These are phyloP conservation scores for Cathartes aura DNA, from an alignment of 2,113 vertebrate species.

Conservation along the genomic window DNA sequence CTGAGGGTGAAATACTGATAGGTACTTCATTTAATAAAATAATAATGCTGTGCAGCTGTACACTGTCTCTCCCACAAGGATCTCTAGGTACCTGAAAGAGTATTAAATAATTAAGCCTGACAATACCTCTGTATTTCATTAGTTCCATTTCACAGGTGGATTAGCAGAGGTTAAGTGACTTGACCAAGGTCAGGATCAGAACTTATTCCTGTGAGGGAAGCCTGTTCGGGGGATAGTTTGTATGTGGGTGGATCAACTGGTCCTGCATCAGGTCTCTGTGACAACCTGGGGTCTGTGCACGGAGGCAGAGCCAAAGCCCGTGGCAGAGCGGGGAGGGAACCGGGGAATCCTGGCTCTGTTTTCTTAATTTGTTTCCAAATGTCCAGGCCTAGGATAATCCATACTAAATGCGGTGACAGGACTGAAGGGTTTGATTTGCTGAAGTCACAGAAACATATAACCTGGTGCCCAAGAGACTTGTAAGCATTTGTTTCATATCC, in stretches of 20 bases:
- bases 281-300: not conserved
- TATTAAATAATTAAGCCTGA: constrained; percentile 71
- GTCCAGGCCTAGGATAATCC: constrained; percentile 47
- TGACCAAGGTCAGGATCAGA: constrained; percentile 58
- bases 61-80: constrained; percentile 50
- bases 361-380: constrained; percentile 62
- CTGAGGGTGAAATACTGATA: constrained; percentile 67
- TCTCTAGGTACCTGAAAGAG: constrained; percentile 58
- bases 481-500: constrained; percentile 48
- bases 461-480: constrained; percentile 29
- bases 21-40: constrained; percentile 70
- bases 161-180: constrained; percentile 66
- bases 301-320: constrained; percentile 34
- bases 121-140: constrained; percentile 62
- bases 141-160: constrained; percentile 63
- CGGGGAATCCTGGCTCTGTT: constrained; percentile 39
- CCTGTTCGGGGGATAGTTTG: not conserved
- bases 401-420: constrained; percentile 61
- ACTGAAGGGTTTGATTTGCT: constrained; percentile 66
- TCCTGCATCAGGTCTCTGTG: not conserved
- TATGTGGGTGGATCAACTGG: constrained; percentile 3
- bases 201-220: constrained; percentile 9
- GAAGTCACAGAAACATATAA: constrained; percentile 49
- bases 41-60: constrained; percentile 68
- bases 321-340: constrained; percentile 24